Evolutionary conservation across 2,888 invertebrate species (phyloP), one percentile per base, ranked within the genome.

Genomic region (Scaeva pyrastri): DNA sequence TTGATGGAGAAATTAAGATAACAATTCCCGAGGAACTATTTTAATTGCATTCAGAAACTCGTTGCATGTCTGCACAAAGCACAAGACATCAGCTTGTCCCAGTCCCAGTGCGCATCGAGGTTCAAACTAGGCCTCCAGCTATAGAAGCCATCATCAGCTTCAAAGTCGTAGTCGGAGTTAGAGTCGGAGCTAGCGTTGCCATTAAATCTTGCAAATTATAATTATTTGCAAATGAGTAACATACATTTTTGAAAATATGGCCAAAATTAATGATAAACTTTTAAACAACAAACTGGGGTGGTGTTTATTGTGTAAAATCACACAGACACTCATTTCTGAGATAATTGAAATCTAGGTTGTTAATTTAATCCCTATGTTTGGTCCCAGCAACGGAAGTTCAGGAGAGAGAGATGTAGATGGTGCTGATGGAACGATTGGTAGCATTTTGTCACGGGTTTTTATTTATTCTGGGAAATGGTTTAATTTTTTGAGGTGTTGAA

Each of bases 1-100:
- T 60, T 76, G 82, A 86, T 86, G 86, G 64, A 82, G 82, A 82
- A 86, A 86, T 86, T 82, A 86, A 86, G 86, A 86, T 86, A 86
- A 82, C 86, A 86, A 82, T 86, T 78, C 87, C 72, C 50, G 56
- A 68, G 75, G 78, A 72, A 79, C 75, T 83, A 79, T 87, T 87
- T 87, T 87, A 79, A 87, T 83, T 83, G 78, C 87, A 86, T 74
- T 78, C 77, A 82, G 52, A 64, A 74, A 77, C 81, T 75, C 21
- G 60, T 19, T 86, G 77, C 73, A 80, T 80, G 72, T 72, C 64
- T 68, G 71, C 31, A n/a, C 31, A 7, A 5, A 7, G 31, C 80
- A 72, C 70, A 79, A 74, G 60, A 81, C 60, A 75, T 58, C 64
- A 56, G 79, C 56, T 56, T 82, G 39, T 58, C 58, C 50, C 60